Evolutionary conservation across 2,113 vertebrate genomes (phyloP).

Genomic region (Melanocharis versteri): DNA sequence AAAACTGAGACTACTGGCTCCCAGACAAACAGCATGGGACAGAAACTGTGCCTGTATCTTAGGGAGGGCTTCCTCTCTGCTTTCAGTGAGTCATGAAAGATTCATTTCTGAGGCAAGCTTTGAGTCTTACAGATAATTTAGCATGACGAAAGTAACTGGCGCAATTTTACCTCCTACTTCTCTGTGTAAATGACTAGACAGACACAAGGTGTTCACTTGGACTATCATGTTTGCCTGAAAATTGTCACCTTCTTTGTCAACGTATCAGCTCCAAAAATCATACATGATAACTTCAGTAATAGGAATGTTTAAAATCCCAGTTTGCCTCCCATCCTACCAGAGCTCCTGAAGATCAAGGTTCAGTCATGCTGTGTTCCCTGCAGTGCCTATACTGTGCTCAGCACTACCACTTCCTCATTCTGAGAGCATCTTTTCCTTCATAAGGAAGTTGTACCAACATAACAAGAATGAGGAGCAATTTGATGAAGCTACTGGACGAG

Average conservation of each 20-base stretch:
- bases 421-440: neutral
- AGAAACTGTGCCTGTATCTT: neutral
- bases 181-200: neutral
- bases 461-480: neutral
- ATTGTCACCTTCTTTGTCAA: neutral
- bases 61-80: conserved; percentile 5
- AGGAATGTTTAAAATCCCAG: neutral
- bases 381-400: neutral
- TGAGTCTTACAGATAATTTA: conserved; percentile 10
- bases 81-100: conserved; percentile 44
- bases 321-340: neutral
- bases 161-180: neutral
- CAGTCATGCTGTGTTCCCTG: neutral
- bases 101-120: conserved; percentile 19
- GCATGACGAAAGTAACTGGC: neutral
- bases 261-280: neutral
- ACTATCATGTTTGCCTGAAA: neutral
- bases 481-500: neutral
- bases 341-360: neutral
- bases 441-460: neutral
- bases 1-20: conserved; percentile 32
- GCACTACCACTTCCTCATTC: neutral
- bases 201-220: neutral
- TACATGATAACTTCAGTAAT: neutral
- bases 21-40: neutral